Evolutionary conservation across 2,888 invertebrate genomes (phyloP).

Genomic region (Drosophila nigricruria): DNA sequence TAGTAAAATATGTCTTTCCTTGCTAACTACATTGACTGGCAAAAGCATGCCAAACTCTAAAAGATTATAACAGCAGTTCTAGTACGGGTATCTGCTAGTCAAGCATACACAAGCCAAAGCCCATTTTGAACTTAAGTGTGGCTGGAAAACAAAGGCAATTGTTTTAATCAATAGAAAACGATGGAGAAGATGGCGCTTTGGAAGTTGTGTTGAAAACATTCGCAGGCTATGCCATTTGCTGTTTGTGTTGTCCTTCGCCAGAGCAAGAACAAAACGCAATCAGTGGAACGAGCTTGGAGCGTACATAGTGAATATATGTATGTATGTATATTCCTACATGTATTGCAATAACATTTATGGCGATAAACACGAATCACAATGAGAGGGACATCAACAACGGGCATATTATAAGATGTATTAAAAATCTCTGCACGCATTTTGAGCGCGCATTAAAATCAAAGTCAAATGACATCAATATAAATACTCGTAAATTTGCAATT

Average conservation of each 20-base stretch:
- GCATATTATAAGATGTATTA: slow-evolving; percentile 62
- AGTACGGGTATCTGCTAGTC: background rate
- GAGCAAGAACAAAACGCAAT: slow-evolving; percentile 5
- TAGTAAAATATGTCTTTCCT: too few relatives aligned
- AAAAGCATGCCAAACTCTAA: too few relatives aligned
- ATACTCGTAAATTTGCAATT: slow-evolving; percentile 82
- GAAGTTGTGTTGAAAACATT: background rate
- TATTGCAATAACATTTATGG: slow-evolving; percentile 12
- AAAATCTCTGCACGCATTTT: slow-evolving; percentile 80
- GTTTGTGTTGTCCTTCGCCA: slow-evolving; percentile 49
- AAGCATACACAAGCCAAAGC: background rate
- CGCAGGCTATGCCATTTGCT: background rate
- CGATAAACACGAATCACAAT: slow-evolving; percentile 26
- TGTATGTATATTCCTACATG: background rate
- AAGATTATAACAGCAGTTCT: background rate
- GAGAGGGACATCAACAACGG: slow-evolving; percentile 13
- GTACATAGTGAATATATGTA: background rate
- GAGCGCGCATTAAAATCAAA: slow-evolving; percentile 80
- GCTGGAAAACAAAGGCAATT: slow-evolving; percentile 49
- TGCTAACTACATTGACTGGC: too few relatives aligned
- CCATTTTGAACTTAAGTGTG: slow-evolving; percentile 24
- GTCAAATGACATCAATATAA: slow-evolving; percentile 82
- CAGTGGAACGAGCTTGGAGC: background rate
- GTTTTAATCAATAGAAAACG: slow-evolving; percentile 28
- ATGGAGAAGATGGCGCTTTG: background rate